These are phyloP conservation scores for Acanthosepion lycidas DNA, from an alignment of 2,888 invertebrate genomes.

Conservation along the genomic window DNA sequence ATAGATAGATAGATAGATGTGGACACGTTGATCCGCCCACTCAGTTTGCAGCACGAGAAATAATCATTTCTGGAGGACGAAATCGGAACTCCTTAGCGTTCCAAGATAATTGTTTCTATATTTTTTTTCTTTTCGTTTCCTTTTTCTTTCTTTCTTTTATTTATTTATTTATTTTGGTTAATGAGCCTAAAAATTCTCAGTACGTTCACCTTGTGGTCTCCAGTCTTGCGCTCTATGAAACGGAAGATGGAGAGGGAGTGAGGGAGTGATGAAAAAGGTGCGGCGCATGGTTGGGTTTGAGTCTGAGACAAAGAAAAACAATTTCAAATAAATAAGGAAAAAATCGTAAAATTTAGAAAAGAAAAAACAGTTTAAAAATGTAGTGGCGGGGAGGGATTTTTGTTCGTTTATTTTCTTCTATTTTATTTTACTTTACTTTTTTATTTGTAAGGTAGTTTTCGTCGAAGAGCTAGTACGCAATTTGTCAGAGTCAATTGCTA, in stretches of 20 bases:
- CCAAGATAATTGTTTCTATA: background rate
- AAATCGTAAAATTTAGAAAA: background rate
- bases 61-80: no score
- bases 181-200: background rate
- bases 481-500: background rate
- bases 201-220: no score
- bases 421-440: no score
- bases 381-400: background rate
- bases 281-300: background rate
- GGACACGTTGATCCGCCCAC: background rate
- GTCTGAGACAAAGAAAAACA: background rate
- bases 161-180: background rate
- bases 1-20: background rate
- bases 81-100: conserved; percentile 33
- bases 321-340: background rate
- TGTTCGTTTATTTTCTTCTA: no score
- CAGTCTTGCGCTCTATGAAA: background rate
- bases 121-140: background rate
- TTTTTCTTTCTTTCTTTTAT: no score
- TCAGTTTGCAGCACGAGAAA: background rate
- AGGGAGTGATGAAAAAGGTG: background rate
- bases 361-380: background rate
- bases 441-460: background rate
- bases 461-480: background rate
- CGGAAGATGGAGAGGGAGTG: background rate